phyloP scores from a whole-genome alignment of 2,113 vertebrate species.

The Carassius auratus region DNA sequence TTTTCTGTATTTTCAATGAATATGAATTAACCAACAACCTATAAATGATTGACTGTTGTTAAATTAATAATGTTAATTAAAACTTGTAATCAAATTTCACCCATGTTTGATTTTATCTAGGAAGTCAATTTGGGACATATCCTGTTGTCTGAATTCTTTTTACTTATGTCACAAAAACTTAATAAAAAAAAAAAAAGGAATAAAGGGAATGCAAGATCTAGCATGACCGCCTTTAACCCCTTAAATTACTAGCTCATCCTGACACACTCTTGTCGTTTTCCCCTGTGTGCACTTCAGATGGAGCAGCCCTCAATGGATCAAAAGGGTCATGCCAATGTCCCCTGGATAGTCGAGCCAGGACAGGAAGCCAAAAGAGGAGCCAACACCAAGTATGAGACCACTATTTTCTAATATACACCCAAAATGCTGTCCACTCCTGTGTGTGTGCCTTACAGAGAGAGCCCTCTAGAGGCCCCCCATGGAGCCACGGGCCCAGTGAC shows the following conservation, averaged over 20 bases:
- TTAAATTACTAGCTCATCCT: neutral
- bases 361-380: constrained; percentile 99
- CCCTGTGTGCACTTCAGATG: constrained; percentile 77
- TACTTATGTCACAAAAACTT: no score
- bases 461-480: constrained; percentile 79
- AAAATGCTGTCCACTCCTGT: constrained; percentile 81
- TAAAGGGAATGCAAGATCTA: neutral
- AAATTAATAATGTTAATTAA: neutral
- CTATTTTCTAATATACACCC: constrained; percentile 97
- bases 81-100: neutral
- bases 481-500: constrained; percentile 80
- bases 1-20: neutral
- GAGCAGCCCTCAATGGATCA: constrained; percentile 94
- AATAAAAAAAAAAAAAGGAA: no score
- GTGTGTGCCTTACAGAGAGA: constrained; percentile 97
- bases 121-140: neutral
- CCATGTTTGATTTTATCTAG: neutral
- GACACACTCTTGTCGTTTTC: neutral
- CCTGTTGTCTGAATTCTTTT: no score
- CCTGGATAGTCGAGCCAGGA: constrained; percentile 99
- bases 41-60: neutral
- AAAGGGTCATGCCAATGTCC: constrained; percentile 97
- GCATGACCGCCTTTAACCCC: neutral
- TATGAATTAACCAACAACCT: neutral
- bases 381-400: constrained; percentile 99